Evolutionary conservation across 2,797 vertebrate genomes (phyloP), one percentile per base, ranked within the genome.

Genomic region (Nyctibius grandis): DNA sequence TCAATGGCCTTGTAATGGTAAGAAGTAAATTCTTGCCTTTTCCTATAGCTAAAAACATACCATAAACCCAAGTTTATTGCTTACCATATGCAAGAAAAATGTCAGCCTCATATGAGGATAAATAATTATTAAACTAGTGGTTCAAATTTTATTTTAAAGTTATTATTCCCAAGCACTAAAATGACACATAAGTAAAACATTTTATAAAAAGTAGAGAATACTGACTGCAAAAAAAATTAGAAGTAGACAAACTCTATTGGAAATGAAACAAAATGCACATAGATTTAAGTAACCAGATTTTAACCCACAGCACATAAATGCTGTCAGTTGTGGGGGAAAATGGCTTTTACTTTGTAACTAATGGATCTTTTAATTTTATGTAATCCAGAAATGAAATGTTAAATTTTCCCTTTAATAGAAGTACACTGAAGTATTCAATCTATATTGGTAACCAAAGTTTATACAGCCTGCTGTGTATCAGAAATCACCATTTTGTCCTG

Each of bases 101-200:
- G 12, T 56, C 48, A 94, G 67, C 22, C 42, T 91, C 45, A 38
- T 51, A 74, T 42, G 11, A 78, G 40, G 23, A 26, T 29, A 89
- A 47, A 6, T 17, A 47, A 48, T 63, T 90, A 90, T 33, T 72
- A 85, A 95, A 70, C 69, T 85, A 89, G 57, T 56, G 31, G 72
- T 65, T 29, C 65, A 88, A 86, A 75, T 77, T 85, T 85, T 68
- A 84, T 47, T 93, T 94, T 67, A 40, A 94, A 90, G 67, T 91
- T 91, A 57, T 59, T 76, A 63, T 59, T 57, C 64, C 25, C 88
- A 69, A 94, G 82, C 67, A 76, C 72, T 96, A 88, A 92, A 91
- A 85, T 9, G 8, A 63, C 50, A 85, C 28, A 12, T 10, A 82
- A 33, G 53, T 61, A 84, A 85, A 85, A 76, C 54, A 79, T 42